Percentiles rank a stretch among this genome's conserved stretches.
phyloP scores from a whole-genome alignment of 2,113 vertebrate species.

The Vombatus ursinus region DNA sequence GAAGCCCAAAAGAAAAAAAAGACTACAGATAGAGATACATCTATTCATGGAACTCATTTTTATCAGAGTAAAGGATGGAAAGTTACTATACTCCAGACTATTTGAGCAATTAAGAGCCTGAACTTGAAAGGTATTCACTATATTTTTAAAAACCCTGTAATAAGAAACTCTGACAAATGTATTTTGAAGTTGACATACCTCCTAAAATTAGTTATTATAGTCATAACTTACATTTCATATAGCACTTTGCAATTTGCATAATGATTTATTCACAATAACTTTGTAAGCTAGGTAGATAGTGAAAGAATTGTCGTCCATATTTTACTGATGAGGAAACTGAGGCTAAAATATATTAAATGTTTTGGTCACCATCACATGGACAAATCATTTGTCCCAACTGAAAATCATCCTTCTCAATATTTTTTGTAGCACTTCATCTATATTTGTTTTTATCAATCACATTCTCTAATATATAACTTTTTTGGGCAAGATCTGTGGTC shows the following conservation, averaged over 20 bases:
- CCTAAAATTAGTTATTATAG: too few relatives aligned
- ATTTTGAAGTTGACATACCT: background rate
- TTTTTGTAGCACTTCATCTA: background rate
- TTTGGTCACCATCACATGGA: background rate
- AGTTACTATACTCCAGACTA: background rate
- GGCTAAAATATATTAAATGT: background rate
- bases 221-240: background rate
- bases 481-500: accelerated
- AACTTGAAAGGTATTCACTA: background rate
- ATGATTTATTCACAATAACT: background rate
- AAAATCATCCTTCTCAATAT: background rate
- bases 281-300: background rate
- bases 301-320: background rate
- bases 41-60: background rate
- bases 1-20: background rate
- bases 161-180: background rate
- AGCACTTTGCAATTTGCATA: background rate
- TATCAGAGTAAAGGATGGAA: background rate
- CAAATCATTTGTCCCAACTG: background rate
- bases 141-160: background rate
- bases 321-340: background rate
- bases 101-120: background rate
- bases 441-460: background rate
- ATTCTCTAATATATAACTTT: background rate
- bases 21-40: background rate